These are phyloP conservation scores for Lumbricus terrestris DNA, from an alignment of 2,888 invertebrate genomes.

Conservation along the genomic window DNA sequence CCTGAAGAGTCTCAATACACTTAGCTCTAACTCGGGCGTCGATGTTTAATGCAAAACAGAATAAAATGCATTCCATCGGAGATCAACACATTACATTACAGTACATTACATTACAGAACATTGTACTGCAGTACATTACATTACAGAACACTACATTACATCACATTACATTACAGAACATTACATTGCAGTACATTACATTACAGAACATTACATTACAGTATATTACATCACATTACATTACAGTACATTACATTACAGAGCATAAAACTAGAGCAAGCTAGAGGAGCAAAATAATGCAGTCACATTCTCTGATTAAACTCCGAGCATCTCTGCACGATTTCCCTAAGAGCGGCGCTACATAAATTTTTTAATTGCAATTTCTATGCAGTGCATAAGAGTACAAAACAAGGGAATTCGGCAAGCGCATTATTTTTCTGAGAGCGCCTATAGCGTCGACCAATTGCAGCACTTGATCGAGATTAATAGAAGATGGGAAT, in stretches of 20 bases:
- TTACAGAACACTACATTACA: not conserved
- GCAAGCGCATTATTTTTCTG: not conserved
- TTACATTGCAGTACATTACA: not conserved
- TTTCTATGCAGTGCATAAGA: not conserved
- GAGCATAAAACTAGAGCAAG: not conserved
- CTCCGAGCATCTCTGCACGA: not conserved
- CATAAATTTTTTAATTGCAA: not conserved
- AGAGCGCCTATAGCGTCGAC: not conserved
- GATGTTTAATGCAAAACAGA: no score
- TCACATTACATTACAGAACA: no score
- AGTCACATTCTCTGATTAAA: not conserved
- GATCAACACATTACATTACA: no score
- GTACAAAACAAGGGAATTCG: not conserved
- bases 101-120: no score
- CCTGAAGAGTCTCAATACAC: no score
- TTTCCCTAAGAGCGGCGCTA: not conserved
- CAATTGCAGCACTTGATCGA: not conserved
- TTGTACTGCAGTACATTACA: not conserved
- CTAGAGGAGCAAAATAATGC: not conserved
- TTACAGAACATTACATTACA: not conserved
- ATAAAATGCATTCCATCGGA: no score
- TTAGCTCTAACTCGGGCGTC: no score
- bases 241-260: not conserved
- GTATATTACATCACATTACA: not conserved
- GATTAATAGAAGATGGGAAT: not conserved